Conservation (phyloP, 2,113 vertebrate genomes). For the Litocranius walleri region DNA sequence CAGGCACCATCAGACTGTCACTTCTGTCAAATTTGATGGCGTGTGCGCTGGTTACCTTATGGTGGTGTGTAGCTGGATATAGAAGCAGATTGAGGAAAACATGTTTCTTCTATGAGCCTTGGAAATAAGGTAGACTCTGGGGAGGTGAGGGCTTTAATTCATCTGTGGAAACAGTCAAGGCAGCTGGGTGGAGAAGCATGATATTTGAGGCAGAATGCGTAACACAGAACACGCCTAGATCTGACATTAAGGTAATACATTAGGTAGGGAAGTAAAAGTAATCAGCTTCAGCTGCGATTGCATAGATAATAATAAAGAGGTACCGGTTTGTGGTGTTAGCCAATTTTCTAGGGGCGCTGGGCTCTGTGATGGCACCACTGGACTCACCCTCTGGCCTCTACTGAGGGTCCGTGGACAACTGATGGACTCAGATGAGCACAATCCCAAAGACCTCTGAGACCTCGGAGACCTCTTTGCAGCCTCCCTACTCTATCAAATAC, state of each 20-base stretch:
- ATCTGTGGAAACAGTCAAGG: background rate
- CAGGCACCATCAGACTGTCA: background rate
- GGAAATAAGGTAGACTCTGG: background rate
- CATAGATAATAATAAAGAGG: background rate
- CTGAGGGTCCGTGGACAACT: no score
- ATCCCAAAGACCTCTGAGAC: background rate
- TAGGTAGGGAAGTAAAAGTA: background rate
- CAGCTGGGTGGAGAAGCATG: background rate
- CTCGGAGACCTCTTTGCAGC: fast-evolving
- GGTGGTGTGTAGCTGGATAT: background rate
- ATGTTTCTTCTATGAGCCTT: background rate
- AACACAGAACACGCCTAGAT: background rate
- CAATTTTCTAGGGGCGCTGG: fast-evolving
- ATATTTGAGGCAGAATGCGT: background rate
- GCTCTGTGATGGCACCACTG: background rate
- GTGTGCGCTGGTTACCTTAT: background rate
- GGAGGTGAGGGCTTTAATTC: background rate
- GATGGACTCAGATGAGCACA: background rate
- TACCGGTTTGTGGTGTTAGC: fast-evolving
- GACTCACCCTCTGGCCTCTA: background rate
- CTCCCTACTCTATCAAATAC: background rate
- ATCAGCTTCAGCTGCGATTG: background rate
- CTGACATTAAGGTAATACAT: background rate
- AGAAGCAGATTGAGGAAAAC: background rate
- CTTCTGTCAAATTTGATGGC: background rate